Evolutionary conservation across 1,140 invertebrate genomes (phyloP).

Genomic region (Diachasmimorpha longicaudata): DNA sequence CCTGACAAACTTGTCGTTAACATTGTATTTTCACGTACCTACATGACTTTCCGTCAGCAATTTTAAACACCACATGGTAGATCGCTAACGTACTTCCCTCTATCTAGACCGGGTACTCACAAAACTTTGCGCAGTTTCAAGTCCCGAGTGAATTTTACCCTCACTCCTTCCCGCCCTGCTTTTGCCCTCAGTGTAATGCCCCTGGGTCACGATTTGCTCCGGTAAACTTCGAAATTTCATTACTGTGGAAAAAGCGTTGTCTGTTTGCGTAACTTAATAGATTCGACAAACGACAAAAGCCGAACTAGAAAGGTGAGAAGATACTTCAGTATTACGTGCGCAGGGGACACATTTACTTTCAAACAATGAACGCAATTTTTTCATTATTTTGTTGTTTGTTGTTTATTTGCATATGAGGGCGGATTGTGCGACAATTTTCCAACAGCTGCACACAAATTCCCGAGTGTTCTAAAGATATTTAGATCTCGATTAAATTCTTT

Average conservation of each 20-base stretch:
- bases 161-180: neutral
- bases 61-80: conserved; percentile 14
- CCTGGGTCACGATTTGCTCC: conserved; percentile 32
- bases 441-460: neutral
- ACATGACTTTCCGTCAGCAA: conserved; percentile 28
- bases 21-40: neutral
- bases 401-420: neutral
- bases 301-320: neutral
- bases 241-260: conserved; percentile 24
- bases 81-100: conserved; percentile 27
- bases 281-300: neutral
- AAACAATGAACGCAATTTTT: neutral
- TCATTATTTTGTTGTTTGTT: neutral
- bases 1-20: neutral
- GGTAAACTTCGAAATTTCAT: conserved; percentile 36
- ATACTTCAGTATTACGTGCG: neutral
- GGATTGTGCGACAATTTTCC: neutral
- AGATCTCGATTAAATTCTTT: neutral
- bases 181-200: conserved; percentile 26
- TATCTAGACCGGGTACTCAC: neutral
- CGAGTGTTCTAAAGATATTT: neutral
- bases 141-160: conserved; percentile 30
- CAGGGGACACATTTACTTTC: neutral
- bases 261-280: conserved; percentile 24
- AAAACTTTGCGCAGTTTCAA: conserved; percentile 33